Base-by-base conservation (phyloP, 2,113 vertebrate genomes). In the Hippocampus zosterae region DNA sequence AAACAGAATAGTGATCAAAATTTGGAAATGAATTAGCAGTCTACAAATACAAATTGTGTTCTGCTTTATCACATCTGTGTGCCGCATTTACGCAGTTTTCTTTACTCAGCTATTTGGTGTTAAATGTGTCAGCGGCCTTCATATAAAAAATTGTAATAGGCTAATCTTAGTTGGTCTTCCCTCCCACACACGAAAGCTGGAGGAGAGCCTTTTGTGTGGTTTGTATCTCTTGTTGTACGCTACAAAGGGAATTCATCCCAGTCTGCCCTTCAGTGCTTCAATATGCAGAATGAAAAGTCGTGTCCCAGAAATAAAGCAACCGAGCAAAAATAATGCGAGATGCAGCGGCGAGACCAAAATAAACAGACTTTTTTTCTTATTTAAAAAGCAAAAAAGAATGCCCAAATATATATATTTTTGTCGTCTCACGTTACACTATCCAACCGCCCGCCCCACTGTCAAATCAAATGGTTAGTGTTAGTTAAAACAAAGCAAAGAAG, bases 261-360 rank as follows among this genome's bases (percentile, higher is more conserved):
- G 85, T 77, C 78, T 83, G 70, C 65, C 65, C 75, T 78, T 83
- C 68, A 77, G 57, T 75, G 75, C 71, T 73, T 63, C 62, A 62
- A 52, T 61, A 84, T 69, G 65, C 77, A 75, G 78, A 83, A 83
- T 48, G 84, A 71, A 84, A 53, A 77, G 70, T 62, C 53, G 67
- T 29, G 40, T 84, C 72, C 87, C n/a, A 67, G 90, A 85, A 65
- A 70, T 69, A 83, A n/a, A 68, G 76, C 81, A 88, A 69, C 79
- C 41, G 75, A 75, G 84, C 77, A 77, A 67, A 88, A 88, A 66
- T 83, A 88, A 92, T 61, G 3, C 48, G 73, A 79, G 67, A 76
- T 61, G 21, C 68, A 10, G 53, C 67, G 7, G 53, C 60, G 85
- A 72, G 15, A 63, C 82, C 79, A 74, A 80, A 46, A 46, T 27